Conservation (phyloP, 2,113 vertebrate species). For the Corapipo altera region DNA sequence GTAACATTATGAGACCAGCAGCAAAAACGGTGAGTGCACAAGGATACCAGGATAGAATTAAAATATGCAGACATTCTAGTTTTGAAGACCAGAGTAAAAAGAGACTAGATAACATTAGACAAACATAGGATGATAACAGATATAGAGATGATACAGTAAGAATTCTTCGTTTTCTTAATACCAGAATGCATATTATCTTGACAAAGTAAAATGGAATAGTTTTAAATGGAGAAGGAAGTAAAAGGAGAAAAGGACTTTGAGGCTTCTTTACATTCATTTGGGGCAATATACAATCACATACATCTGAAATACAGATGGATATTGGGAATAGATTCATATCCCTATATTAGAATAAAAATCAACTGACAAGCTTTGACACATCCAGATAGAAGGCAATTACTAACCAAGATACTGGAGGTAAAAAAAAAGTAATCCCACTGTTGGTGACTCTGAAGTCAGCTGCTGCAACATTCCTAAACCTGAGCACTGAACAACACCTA, state of each 20-base stretch:
- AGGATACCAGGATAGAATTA: not conserved
- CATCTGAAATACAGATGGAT: not conserved
- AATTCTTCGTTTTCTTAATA: not conserved
- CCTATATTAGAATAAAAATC: not conserved
- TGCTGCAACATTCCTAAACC: not conserved
- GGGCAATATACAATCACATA: not conserved
- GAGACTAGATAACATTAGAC: not conserved
- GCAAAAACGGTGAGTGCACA: not conserved
- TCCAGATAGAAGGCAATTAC: not conserved
- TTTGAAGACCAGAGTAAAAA: not conserved
- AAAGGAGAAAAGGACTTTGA: not conserved
- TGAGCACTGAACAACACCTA: not conserved
- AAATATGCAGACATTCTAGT: not conserved
- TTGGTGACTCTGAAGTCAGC: not conserved
- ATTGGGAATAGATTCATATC: not conserved
- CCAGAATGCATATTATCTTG: rapidly evolving
- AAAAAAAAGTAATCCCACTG: not conserved
- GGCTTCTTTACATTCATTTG: not conserved
- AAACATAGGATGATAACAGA: not conserved
- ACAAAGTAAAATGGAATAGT: not conserved
- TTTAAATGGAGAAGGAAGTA: not conserved
- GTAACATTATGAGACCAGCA: not conserved
- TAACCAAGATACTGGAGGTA: not conserved
- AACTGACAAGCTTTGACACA: not conserved
- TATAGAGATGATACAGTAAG: not conserved